Evolutionary conservation across 1,140 invertebrate genomes (phyloP).

Genomic region (Pristionchus pacificus): DNA sequence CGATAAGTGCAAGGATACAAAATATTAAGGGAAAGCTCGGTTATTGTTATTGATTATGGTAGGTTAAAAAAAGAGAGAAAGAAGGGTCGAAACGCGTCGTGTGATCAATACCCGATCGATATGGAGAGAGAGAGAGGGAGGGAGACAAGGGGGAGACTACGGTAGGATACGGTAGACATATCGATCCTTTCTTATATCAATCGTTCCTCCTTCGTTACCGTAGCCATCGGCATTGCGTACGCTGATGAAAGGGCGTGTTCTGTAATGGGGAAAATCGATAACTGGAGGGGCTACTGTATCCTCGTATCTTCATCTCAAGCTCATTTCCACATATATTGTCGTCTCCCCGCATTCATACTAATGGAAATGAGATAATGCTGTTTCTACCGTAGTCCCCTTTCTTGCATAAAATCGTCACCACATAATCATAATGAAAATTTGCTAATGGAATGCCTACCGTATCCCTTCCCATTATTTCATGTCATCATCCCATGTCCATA

Average conservation of each 20-base stretch:
- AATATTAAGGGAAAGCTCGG: not conserved
- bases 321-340: no score
- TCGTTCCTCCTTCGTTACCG: conserved; percentile 42
- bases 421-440: no score
- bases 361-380: no score
- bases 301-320: no score
- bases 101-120: conserved; percentile 1
- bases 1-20: no score
- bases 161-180: not conserved
- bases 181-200: conserved; percentile 29
- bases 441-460: no score
- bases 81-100: not conserved
- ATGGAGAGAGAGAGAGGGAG: not conserved
- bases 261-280: not conserved
- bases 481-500: no score
- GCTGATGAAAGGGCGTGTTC: conserved; percentile 37
- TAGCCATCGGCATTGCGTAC: conserved; percentile 44
- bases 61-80: conserved; percentile 7
- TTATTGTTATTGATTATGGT: conserved; percentile 1
- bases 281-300: no score
- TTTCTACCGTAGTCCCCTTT: no score
- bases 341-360: no score
- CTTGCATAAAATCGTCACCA: no score
- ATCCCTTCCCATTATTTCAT: no score
- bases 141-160: not conserved